Conservation (phyloP, 1,140 invertebrate genomes). For the Papilio helenus region DNA sequence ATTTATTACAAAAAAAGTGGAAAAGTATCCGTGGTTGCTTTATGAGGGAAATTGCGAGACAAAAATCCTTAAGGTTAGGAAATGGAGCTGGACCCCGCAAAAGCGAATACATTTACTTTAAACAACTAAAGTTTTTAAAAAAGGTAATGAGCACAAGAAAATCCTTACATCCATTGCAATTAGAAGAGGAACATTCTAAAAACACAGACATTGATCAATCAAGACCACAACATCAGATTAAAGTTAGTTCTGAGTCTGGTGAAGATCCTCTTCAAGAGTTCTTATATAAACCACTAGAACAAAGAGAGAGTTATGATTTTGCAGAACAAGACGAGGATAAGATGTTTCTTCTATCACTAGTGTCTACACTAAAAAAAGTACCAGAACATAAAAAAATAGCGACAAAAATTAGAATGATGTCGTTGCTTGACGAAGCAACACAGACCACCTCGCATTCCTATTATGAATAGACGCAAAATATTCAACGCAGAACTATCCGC, state of each 20-base stretch:
- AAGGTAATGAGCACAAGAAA: slow-evolving; percentile 44
- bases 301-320: slow-evolving; percentile 42
- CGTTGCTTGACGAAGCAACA: slow-evolving; percentile 43
- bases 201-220: slow-evolving; percentile 18
- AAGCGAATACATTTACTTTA: slow-evolving; percentile 53
- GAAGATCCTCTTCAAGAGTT: slow-evolving; percentile 29
- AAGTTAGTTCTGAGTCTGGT: slow-evolving; percentile 22
- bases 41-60: slow-evolving; percentile 46
- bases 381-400: slow-evolving; percentile 45
- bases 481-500: neutral
- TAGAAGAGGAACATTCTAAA: slow-evolving; percentile 41
- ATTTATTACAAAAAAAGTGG: slow-evolving; percentile 45
- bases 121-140: slow-evolving; percentile 46
- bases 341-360: slow-evolving; percentile 47
- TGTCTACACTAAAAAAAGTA: slow-evolving; percentile 47
- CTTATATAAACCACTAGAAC: slow-evolving; percentile 43
- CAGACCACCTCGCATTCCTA: neutral
- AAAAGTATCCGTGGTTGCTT: slow-evolving; percentile 48
- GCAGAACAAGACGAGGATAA: slow-evolving; percentile 46
- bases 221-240: slow-evolving; percentile 33
- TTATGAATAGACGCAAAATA: neutral
- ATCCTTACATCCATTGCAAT: neutral
- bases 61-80: slow-evolving; percentile 46
- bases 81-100: slow-evolving; percentile 43
- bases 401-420: slow-evolving; percentile 50